phyloP scores from a whole-genome alignment of 2,888 invertebrate species.

The Amphipoea oculea region DNA sequence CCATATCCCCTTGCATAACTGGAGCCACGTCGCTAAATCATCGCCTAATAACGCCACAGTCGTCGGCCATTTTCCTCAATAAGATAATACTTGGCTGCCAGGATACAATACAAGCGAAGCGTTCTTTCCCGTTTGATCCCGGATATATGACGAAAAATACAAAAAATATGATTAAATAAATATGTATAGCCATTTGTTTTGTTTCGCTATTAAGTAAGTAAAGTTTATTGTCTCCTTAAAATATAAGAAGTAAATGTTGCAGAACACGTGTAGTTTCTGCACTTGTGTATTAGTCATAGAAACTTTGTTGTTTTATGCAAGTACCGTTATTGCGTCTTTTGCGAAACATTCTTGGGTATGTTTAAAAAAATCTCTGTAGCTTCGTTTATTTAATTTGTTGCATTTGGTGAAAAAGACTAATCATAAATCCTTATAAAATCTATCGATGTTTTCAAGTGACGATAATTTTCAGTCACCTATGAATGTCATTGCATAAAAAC shows the following conservation, averaged over 20 bases:
- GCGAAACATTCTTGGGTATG: neutral
- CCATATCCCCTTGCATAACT: slow-evolving; percentile 42
- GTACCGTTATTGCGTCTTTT: slow-evolving; percentile 15
- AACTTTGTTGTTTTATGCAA: slow-evolving; percentile 10
- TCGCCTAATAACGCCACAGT: slow-evolving; percentile 45
- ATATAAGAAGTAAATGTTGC: slow-evolving; percentile 10
- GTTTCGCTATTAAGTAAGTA: slow-evolving; percentile 2
- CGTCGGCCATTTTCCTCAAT: slow-evolving; percentile 56
- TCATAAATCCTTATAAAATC: neutral
- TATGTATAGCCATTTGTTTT: slow-evolving; percentile 7
- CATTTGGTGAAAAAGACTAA: neutral
- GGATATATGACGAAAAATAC: slow-evolving; percentile 22
- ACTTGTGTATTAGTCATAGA: slow-evolving; percentile 36
- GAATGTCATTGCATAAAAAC: slow-evolving; percentile 21
- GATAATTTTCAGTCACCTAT: slow-evolving; percentile 18
- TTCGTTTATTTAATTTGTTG: neutral
- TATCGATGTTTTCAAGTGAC: neutral
- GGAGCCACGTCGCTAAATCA: slow-evolving; percentile 57
- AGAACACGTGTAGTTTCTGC: slow-evolving; percentile 40
- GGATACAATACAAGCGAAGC: slow-evolving; percentile 30
- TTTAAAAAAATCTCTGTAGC: neutral
- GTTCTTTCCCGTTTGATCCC: slow-evolving; percentile 31
- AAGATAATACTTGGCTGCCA: slow-evolving; percentile 49
- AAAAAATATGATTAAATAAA: slow-evolving; percentile 28
- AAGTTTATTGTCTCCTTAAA: slow-evolving; percentile 28